phyloP scores from a whole-genome alignment of 1,140 invertebrate species.

The Globodera ellingtonae region DNA sequence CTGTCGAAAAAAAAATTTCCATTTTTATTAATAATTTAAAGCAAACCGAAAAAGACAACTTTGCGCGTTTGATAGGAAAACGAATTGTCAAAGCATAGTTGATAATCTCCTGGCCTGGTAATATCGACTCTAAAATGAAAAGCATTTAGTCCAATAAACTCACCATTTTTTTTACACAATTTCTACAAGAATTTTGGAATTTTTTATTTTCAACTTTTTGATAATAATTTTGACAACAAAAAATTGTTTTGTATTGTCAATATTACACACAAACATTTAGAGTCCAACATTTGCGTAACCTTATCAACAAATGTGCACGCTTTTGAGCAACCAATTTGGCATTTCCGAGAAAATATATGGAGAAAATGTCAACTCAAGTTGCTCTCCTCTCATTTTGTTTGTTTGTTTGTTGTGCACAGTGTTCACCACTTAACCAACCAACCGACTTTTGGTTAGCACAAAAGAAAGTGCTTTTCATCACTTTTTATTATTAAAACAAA shows the following conservation, averaged over 20 bases:
- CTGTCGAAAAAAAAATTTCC: neutral
- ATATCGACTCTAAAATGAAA: slow-evolving; percentile 37
- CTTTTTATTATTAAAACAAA: no score
- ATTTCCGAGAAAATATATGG: neutral
- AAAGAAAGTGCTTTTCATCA: no score
- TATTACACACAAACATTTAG: neutral
- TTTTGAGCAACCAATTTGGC: neutral
- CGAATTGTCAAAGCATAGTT: slow-evolving; percentile 68
- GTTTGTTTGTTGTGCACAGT: no score
- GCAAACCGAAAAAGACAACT: slow-evolving; percentile 67
- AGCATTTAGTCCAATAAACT: no score
- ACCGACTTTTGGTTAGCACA: no score
- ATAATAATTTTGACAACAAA: neutral
- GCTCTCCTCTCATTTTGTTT: neutral
- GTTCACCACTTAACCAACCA: no score
- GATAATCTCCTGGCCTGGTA: slow-evolving; percentile 65
- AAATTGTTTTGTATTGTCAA: slow-evolving; percentile 3
- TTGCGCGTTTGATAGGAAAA: slow-evolving; percentile 67
- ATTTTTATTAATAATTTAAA: slow-evolving; percentile 1
- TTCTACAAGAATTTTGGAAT: neutral
- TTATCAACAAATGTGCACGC: neutral
- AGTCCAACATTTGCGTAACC: neutral
- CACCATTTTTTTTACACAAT: neutral
- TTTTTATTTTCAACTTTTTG: no score
- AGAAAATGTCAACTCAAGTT: neutral